Conservation (phyloP, 2,797 vertebrate genomes). For the Scleropages formosus region DNA sequence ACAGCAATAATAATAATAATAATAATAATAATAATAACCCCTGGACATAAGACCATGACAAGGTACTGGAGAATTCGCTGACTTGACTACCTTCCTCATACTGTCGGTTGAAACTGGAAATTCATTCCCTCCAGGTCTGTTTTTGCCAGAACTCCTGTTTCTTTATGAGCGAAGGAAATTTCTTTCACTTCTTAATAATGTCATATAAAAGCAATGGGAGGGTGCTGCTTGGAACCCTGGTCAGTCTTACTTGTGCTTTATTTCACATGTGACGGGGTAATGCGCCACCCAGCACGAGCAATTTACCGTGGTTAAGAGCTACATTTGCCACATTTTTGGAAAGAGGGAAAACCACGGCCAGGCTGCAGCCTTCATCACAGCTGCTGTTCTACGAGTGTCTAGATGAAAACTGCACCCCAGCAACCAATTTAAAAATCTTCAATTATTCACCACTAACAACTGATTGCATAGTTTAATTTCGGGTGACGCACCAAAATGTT, state of each 20-base stretch:
- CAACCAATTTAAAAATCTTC: slow-evolving; percentile 40
- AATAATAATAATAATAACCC: too few relatives aligned
- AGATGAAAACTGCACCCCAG: slow-evolving; percentile 23
- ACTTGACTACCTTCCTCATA: too few relatives aligned
- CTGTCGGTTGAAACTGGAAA: too few relatives aligned
- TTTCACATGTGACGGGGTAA: background rate
- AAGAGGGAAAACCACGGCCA: too few relatives aligned
- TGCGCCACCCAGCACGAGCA: background rate
- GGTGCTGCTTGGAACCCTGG: background rate
- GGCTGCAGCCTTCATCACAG: background rate
- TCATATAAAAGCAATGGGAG: background rate
- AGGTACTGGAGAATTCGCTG: too few relatives aligned
- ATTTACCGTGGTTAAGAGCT: background rate
- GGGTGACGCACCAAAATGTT: slow-evolving; percentile 27
- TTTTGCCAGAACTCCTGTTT: too few relatives aligned
- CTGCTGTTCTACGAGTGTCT: background rate
- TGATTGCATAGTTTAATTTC: slow-evolving; percentile 39
- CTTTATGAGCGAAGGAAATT: too few relatives aligned
- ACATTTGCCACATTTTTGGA: background rate
- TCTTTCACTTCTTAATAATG: too few relatives aligned
- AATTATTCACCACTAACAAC: slow-evolving; percentile 42
- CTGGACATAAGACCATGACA: too few relatives aligned
- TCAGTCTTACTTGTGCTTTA: background rate
- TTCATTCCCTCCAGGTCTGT: too few relatives aligned
- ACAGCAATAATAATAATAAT: too few relatives aligned